Evolutionary conservation across 2,797 vertebrate genomes (phyloP).

Genomic region (Artibeus lituratus): DNA sequence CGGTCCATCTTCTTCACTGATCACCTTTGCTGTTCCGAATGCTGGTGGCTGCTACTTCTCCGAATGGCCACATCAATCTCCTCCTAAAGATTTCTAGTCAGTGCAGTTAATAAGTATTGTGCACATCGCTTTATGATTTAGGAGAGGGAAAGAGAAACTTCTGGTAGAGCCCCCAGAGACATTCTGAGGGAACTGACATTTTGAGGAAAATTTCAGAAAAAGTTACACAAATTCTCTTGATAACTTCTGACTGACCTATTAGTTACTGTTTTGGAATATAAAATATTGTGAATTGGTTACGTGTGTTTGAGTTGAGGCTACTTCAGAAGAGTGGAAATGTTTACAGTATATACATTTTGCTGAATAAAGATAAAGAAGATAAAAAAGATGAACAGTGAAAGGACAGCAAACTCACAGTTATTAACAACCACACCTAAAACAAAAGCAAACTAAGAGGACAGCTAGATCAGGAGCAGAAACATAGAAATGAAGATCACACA

Average conservation of each 20-base stretch:
- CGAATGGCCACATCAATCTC: slow-evolving; percentile 55
- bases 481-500: too few species aligned
- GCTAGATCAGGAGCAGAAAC: too few species aligned
- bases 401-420: too few species aligned
- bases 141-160: slow-evolving; percentile 21
- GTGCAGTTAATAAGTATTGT: slow-evolving; percentile 53
- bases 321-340: background rate
- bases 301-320: background rate
- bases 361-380: background rate
- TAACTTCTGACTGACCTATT: background rate
- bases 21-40: slow-evolving; percentile 49
- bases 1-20: slow-evolving; percentile 43
- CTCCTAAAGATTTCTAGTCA: slow-evolving; percentile 58
- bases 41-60: slow-evolving; percentile 18
- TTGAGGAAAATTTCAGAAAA: slow-evolving; percentile 9
- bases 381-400: too few species aligned
- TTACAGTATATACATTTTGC: background rate
- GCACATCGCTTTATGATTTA: slow-evolving; percentile 55
- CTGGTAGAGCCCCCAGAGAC: background rate
- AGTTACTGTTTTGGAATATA: background rate
- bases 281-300: background rate
- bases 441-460: too few species aligned
- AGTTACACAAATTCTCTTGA: background rate
- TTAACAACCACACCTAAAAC: too few species aligned
- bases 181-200: background rate